Conservation (phyloP, 2,888 invertebrate genomes). For the Julus scanicus region DNA sequence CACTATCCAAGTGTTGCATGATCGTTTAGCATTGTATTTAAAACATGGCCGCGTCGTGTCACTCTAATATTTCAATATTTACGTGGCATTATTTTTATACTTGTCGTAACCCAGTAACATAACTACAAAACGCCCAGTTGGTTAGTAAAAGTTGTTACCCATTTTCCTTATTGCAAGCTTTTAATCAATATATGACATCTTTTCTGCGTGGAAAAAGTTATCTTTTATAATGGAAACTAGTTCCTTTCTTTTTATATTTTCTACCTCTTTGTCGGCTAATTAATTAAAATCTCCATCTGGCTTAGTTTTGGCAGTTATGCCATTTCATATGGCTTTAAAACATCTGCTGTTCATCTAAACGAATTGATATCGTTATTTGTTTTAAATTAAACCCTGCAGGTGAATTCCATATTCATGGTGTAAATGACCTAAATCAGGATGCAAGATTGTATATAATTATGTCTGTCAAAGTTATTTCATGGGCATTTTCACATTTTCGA, state of each 20-base stretch:
- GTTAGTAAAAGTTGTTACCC: background rate
- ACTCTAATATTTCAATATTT: too few relatives aligned
- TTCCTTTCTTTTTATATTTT: background rate
- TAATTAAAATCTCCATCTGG: constrained; percentile 12
- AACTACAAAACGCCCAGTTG: background rate
- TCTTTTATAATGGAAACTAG: background rate
- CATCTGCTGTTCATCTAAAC: background rate
- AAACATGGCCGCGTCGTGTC: too few relatives aligned
- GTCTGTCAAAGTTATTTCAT: background rate
- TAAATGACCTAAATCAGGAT: constrained; percentile 17
- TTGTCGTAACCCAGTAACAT: background rate
- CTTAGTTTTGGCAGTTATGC: background rate
- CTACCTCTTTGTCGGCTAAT: constrained; percentile 29
- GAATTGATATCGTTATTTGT: constrained; percentile 1
- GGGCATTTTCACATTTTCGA: background rate
- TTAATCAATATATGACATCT: constrained; percentile 32
- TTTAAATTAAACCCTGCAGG: background rate
- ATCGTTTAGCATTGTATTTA: too few relatives aligned
- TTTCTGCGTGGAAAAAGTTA: background rate
- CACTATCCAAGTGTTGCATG: too few relatives aligned
- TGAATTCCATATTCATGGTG: background rate
- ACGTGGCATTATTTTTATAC: background rate
- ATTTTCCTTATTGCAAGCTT: background rate
- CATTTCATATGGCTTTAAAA: background rate
- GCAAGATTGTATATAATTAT: background rate